Evolutionary conservation across 2,888 invertebrate species (phyloP), one percentile per base, ranked within the genome.

Genomic region (Alentia gelatinosa): DNA sequence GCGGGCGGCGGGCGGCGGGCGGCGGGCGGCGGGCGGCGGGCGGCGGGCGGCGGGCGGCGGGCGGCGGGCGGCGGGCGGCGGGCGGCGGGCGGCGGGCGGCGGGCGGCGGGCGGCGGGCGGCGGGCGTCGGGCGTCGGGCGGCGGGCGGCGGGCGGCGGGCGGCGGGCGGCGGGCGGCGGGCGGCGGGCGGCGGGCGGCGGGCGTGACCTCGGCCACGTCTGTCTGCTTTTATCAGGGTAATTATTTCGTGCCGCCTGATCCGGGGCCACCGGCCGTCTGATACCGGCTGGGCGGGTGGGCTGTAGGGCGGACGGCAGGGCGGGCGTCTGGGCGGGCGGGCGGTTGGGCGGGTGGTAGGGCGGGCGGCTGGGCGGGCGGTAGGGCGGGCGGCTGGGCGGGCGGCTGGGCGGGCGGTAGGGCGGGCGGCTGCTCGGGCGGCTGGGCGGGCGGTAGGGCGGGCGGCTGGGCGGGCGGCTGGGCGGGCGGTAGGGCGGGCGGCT

Each of bases 191-290:
- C 56, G 56, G 56, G n/a, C 56, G n/a, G 23, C 23, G 56, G 23
- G 56, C 56, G 56, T 30, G 26, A 68, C 26, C 68, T 33, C 68
- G 30, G 4, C 68, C 68, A 68, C 68, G n/a, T 56, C 56, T 68
- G 68, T 30, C 68, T 68, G n/a, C 30, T 68, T 68, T 68, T 68
- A 68, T 68, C 68, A 68, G 19, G 68, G 68, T 68, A 68, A 68
- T 68, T 68, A 68, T 68, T 33, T 68, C 30, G 68, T 68, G 33
- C 68, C n/a, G n/a, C n/a, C n/a, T n/a, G n/a, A n/a, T n/a, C n/a
- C 47, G 19, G 47, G 47, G 47, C 47, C 19, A 19, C 19, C 47
- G 47, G 47, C 12, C 68, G 26, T 30, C 68, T 56, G 56, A 68
- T 68, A n/a, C n/a, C n/a, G n/a, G n/a, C n/a, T n/a, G n/a, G n/a